phyloP scores from a whole-genome alignment of 2,888 invertebrate genomes.

The Torymus tubicola region DNA sequence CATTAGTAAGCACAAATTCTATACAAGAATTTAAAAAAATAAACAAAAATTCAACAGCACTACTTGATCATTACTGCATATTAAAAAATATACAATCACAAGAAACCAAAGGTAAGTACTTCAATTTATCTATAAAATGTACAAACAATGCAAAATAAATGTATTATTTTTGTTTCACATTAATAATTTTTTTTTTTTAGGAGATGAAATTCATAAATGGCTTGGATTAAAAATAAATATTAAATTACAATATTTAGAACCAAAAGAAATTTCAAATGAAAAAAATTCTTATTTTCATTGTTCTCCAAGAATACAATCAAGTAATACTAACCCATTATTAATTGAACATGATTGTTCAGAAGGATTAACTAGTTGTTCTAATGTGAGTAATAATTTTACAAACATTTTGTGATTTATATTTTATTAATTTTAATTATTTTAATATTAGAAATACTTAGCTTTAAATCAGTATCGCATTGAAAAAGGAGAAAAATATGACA shows the following conservation, averaged over 20 bases:
- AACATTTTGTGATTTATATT: constrained; percentile 9
- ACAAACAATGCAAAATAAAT: too few relatives aligned
- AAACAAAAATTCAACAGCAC: constrained; percentile 73
- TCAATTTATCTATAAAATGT: too few relatives aligned
- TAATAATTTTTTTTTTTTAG: constrained; percentile 44
- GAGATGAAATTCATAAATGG: constrained; percentile 64
- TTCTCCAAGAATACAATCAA: constrained; percentile 3
- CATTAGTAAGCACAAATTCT: constrained; percentile 77
- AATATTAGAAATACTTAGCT: not conserved
- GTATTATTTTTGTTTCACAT: constrained; percentile 3
- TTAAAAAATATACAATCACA: constrained; percentile 58
- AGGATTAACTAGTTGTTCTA: constrained; percentile 19
- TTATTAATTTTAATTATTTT: not conserved
- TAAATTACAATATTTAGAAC: constrained; percentile 75
- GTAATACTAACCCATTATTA: not conserved
- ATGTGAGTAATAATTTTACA: constrained; percentile 41
- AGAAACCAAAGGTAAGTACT: constrained; percentile 23
- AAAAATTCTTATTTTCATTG: not conserved
- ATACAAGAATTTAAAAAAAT: constrained; percentile 73
- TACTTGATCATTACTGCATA: constrained; percentile 74
- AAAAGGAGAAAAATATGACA: constrained; percentile 4
- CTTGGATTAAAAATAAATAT: constrained; percentile 79
- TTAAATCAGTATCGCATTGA: not conserved
- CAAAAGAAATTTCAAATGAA: constrained; percentile 54
- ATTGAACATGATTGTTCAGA: constrained; percentile 42